A percentile compares a stretch with the other conserved stretches of the same genome.
phyloP scores from a whole-genome alignment of 2,888 invertebrate species.

The Coecobrya sp. region DNA sequence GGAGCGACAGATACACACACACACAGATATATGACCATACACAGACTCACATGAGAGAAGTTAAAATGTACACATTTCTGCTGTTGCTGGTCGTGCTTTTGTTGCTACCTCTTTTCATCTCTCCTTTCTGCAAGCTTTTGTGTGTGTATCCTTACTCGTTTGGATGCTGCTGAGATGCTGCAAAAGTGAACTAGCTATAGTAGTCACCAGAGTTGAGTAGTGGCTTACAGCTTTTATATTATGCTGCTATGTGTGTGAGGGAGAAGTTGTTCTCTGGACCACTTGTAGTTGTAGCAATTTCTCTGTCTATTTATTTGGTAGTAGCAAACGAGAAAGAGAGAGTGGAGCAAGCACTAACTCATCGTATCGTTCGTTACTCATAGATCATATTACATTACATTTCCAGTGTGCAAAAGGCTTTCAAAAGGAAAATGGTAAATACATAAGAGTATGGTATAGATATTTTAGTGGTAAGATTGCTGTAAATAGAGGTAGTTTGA shows the following conservation, averaged over 20 bases:
- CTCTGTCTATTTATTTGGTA: slow-evolving; percentile 13
- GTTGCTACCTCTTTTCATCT: slow-evolving; percentile 73
- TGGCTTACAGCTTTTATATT: slow-evolving; percentile 46
- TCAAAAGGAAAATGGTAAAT: slow-evolving; percentile 21
- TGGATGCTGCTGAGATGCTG: slow-evolving; percentile 60
- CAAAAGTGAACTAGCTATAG: not conserved
- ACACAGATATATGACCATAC: not conserved
- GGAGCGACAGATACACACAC: slow-evolving; percentile 48
- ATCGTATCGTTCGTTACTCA: slow-evolving; percentile 24
- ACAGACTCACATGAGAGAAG: slow-evolving; percentile 46
- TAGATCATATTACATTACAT: slow-evolving; percentile 66
- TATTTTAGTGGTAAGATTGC: not conserved
- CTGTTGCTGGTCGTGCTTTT: slow-evolving; percentile 48
- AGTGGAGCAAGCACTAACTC: slow-evolving; percentile 18
- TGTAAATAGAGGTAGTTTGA: not conserved
- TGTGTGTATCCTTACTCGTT: slow-evolving; percentile 52
- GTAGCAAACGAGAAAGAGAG: slow-evolving; percentile 30
- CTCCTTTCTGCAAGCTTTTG: slow-evolving; percentile 5
- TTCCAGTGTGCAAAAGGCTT: slow-evolving; percentile 22
- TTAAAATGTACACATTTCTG: slow-evolving; percentile 71
- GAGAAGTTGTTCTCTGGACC: slow-evolving; percentile 66
- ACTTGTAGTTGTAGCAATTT: slow-evolving; percentile 79
- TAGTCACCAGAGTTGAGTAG: slow-evolving; percentile 34
- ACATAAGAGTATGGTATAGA: slow-evolving; percentile 32
- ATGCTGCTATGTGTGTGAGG: not conserved